Percentiles rank a stretch among this genome's conserved stretches.
Conservation (phyloP, 1,140 invertebrate species). For the Charaxes varanes region DNA sequence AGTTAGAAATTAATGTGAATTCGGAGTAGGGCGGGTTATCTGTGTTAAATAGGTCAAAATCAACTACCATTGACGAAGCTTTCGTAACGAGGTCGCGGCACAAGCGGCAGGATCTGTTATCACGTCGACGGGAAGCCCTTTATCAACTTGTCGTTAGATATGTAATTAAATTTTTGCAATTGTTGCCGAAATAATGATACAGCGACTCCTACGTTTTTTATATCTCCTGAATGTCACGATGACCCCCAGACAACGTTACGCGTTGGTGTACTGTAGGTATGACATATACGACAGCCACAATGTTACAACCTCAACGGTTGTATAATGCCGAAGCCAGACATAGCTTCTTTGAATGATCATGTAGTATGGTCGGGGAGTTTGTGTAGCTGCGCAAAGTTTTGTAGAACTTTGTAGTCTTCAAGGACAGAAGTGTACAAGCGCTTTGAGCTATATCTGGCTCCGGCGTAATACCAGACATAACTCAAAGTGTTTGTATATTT, state of each 20-base stretch:
- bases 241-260: constrained; percentile 15
- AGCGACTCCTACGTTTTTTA: constrained; percentile 41
- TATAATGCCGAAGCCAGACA: too few relatives aligned
- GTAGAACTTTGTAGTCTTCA: too few relatives aligned
- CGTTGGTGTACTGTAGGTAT: not conserved
- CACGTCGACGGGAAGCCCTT: constrained; percentile 49
- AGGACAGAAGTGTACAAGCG: too few relatives aligned
- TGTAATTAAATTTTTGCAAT: constrained; percentile 70
- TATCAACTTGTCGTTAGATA: constrained; percentile 67
- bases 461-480: too few relatives aligned
- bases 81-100: constrained; percentile 61
- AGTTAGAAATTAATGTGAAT: too few relatives aligned
- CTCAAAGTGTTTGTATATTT: too few relatives aligned
- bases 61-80: constrained; percentile 66
- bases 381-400: too few relatives aligned
- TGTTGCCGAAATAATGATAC: constrained; percentile 66
- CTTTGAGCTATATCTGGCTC: too few relatives aligned
- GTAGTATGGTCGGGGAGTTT: too few relatives aligned
- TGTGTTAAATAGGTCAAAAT: constrained; percentile 64
- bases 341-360: too few relatives aligned
- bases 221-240: constrained; percentile 14
- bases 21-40: constrained; percentile 17
- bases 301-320: not conserved
- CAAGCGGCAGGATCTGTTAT: constrained; percentile 55
- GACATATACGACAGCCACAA: not conserved